phyloP scores from a whole-genome alignment of 1,140 invertebrate genomes.

The Danaus melanippus region DNA sequence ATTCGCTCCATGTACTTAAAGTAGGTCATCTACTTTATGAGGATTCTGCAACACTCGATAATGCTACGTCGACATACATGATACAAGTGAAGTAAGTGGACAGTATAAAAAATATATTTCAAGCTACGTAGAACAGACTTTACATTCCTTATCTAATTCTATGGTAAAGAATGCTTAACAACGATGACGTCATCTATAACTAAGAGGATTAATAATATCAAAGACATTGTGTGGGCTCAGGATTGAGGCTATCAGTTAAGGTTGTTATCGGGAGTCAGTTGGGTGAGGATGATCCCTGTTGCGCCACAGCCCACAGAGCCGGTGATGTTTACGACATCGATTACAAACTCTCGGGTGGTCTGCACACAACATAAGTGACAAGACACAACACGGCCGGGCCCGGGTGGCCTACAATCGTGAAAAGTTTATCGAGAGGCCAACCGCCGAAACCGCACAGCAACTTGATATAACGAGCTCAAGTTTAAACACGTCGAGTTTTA shows the following conservation, averaged over 20 bases:
- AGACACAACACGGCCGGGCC: slow-evolving; percentile 21
- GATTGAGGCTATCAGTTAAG: slow-evolving; percentile 26
- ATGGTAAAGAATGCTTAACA: slow-evolving; percentile 1
- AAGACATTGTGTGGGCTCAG: slow-evolving; percentile 1
- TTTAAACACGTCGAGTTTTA: slow-evolving; percentile 28
- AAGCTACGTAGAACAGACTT: too few relatives aligned
- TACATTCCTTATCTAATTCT: neutral
- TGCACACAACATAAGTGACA: slow-evolving; percentile 11
- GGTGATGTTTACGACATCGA: slow-evolving; percentile 54
- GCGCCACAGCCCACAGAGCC: slow-evolving; percentile 43
- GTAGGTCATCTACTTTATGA: slow-evolving; percentile 53
- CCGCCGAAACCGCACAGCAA: slow-evolving; percentile 44
- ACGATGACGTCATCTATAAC: slow-evolving; percentile 5
- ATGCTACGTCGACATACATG: slow-evolving; percentile 6
- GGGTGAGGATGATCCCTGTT: slow-evolving; percentile 49
- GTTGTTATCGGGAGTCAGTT: slow-evolving; percentile 52
- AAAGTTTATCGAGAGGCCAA: slow-evolving; percentile 53
- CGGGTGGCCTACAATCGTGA: slow-evolving; percentile 45
- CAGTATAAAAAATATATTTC: neutral
- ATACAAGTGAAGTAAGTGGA: slow-evolving; percentile 1
- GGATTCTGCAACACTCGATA: slow-evolving; percentile 56
- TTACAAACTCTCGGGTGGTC: slow-evolving; percentile 53
- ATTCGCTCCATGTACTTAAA: slow-evolving; percentile 56
- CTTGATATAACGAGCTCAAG: slow-evolving; percentile 29
- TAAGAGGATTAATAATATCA: slow-evolving; percentile 24